phyloP scores from a whole-genome alignment of 2,797 vertebrate genomes.

The Babyrousa celebensis region DNA sequence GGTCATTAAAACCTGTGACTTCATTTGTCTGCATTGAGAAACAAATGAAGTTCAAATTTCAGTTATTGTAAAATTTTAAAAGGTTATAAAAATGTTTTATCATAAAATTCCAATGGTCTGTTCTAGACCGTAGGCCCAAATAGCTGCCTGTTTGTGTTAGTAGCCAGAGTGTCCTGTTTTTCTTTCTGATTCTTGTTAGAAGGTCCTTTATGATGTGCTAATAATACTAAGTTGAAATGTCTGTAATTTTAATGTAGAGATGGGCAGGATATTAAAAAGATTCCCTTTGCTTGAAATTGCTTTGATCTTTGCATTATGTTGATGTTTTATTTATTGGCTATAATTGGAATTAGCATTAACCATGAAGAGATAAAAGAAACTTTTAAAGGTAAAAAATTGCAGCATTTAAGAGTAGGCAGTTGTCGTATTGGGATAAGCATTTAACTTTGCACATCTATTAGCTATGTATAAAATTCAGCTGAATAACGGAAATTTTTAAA shows the following conservation, averaged over 20 bases:
- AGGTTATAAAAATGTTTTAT: neutral
- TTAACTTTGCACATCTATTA: neutral
- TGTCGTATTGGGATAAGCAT: neutral
- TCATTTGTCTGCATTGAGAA: neutral
- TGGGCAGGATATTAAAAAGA: slow-evolving; percentile 19
- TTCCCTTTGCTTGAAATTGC: slow-evolving; percentile 30
- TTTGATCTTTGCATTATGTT: slow-evolving; percentile 57
- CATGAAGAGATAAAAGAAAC: neutral
- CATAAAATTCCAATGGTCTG: neutral
- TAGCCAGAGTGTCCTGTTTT: neutral
- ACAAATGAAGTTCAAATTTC: slow-evolving; percentile 21
- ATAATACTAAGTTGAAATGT: neutral
- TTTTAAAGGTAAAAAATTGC: neutral
- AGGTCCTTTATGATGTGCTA: neutral
- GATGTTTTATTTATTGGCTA: slow-evolving; percentile 48
- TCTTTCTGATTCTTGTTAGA: neutral
- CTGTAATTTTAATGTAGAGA: slow-evolving; percentile 46
- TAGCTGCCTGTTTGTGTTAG: neutral
- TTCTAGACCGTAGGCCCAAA: neutral
- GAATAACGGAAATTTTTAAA: slow-evolving; percentile 84
- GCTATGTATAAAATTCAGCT: slow-evolving; percentile 89
- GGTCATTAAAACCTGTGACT: neutral
- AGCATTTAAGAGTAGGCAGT: accelerated
- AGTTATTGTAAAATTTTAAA: neutral
- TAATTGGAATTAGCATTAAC: slow-evolving; percentile 52